A percentile compares a stretch with the other conserved stretches of the same genome.
Evolutionary conservation across 1,140 invertebrate species (phyloP).

Genomic region (Papilio xuthus): DNA sequence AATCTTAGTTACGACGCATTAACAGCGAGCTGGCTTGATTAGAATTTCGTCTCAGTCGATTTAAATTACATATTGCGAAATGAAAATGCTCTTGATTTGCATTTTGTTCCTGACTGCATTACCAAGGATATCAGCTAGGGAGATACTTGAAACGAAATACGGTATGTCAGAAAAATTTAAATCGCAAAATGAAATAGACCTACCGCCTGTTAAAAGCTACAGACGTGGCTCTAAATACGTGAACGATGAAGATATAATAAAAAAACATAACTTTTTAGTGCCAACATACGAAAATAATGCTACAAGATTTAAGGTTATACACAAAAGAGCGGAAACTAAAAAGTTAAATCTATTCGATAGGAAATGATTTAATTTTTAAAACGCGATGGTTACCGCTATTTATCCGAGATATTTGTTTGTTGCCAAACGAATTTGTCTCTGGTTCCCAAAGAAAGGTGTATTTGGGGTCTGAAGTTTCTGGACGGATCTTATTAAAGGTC

Average conservation of each 20-base stretch:
- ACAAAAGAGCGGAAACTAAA: slow-evolving; percentile 35
- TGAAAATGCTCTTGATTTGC: slow-evolving; percentile 24
- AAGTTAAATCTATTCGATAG: slow-evolving; percentile 37
- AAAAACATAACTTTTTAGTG: slow-evolving; percentile 29
- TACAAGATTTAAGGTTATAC: slow-evolving; percentile 46
- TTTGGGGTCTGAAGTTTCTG: background rate
- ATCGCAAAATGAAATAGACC: slow-evolving; percentile 23
- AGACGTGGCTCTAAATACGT: slow-evolving; percentile 1
- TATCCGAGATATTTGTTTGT: slow-evolving; percentile 28
- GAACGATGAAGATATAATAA: background rate
- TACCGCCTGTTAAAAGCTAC: background rate
- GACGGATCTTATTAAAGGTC: background rate
- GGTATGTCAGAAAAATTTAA: slow-evolving; percentile 27
- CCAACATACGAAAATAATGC: slow-evolving; percentile 44
- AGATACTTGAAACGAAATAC: slow-evolving; percentile 20
- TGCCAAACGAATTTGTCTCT: slow-evolving; percentile 3
- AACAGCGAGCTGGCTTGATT: slow-evolving; percentile 7
- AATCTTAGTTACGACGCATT: slow-evolving; percentile 27
- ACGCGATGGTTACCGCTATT: slow-evolving; percentile 40
- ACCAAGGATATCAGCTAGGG: background rate
- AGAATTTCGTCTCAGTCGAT: slow-evolving; percentile 32
- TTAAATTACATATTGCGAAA: slow-evolving; percentile 1
- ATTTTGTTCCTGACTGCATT: slow-evolving; percentile 11
- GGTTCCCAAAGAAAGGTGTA: background rate
- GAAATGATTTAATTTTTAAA: slow-evolving; percentile 14